Evolutionary conservation across 2,113 vertebrate species (phyloP).

Genomic region (Sterrhoptilus dennistouni): DNA sequence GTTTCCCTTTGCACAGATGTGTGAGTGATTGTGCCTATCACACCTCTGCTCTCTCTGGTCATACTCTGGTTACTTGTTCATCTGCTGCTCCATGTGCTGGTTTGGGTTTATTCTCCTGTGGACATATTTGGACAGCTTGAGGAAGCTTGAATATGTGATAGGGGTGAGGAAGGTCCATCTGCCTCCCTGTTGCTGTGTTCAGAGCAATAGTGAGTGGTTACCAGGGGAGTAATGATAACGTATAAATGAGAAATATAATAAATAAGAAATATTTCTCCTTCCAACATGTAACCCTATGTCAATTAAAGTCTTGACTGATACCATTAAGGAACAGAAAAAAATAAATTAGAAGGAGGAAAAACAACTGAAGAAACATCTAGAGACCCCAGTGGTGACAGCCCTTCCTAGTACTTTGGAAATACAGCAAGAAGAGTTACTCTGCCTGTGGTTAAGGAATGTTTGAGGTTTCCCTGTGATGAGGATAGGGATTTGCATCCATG

Average conservation of each 20-base stretch:
- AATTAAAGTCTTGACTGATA: neutral
- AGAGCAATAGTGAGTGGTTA: neutral
- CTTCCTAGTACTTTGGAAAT: neutral
- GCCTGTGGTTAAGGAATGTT: neutral
- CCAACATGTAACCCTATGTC: neutral
- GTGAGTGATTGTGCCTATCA: neutral
- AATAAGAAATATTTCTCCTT: neutral
- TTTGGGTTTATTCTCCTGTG: neutral
- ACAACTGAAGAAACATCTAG: neutral
- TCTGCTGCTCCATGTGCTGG: neutral
- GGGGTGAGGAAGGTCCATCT: neutral
- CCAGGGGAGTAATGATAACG: rapidly evolving
- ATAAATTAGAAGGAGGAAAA: neutral
- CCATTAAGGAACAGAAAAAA: neutral
- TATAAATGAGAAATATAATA: neutral
- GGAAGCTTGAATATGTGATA: neutral
- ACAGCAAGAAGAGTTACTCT: neutral
- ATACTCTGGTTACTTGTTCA: neutral
- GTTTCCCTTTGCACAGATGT: neutral
- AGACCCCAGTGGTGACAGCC: neutral
- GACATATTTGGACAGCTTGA: neutral
- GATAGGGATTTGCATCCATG: neutral
- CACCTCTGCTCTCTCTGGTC: neutral
- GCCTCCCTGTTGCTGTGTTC: neutral
- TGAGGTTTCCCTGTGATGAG: neutral